These are phyloP conservation scores for Lepilemur septentrionalis DNA, from an alignment of 2,797 vertebrate genomes.

Conservation along the genomic window DNA sequence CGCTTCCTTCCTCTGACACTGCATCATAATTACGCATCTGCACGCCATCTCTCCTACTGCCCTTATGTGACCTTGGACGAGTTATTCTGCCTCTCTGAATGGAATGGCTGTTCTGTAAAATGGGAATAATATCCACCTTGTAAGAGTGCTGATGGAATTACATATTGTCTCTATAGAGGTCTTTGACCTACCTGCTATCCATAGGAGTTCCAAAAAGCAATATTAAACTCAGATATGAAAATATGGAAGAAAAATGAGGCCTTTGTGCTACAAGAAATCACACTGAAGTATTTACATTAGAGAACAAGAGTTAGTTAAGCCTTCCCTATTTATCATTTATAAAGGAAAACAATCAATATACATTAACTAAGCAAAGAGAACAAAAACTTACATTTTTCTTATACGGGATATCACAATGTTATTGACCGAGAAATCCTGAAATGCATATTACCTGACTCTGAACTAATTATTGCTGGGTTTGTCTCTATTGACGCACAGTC, in stretches of 20 bases:
- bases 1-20: neutral
- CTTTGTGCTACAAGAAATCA: conserved; percentile 66
- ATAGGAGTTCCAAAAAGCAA: conserved; percentile 15
- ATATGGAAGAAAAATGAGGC: conserved; percentile 66
- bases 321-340: conserved; percentile 77
- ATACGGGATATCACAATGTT: conserved; percentile 84
- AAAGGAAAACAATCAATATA: conserved; percentile 90
- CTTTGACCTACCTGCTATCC: neutral
- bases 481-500: conserved; percentile 82
- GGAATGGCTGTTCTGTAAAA: neutral
- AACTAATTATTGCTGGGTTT: conserved; percentile 74
- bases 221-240: neutral
- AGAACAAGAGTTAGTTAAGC: conserved; percentile 82
- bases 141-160: neutral
- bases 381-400: conserved; percentile 82
- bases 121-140: neutral
- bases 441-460: conserved; percentile 81
- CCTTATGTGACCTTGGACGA: neutral
- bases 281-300: conserved; percentile 74
- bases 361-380: conserved; percentile 89
- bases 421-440: conserved; percentile 84
- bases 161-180: neutral
- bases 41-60: neutral
- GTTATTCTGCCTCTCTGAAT: neutral
- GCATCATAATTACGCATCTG: neutral